A percentile compares a stretch with the other conserved stretches of the same genome.
phyloP scores from a whole-genome alignment of 1,140 invertebrate genomes.

The Drosophila kurseongensis region DNA sequence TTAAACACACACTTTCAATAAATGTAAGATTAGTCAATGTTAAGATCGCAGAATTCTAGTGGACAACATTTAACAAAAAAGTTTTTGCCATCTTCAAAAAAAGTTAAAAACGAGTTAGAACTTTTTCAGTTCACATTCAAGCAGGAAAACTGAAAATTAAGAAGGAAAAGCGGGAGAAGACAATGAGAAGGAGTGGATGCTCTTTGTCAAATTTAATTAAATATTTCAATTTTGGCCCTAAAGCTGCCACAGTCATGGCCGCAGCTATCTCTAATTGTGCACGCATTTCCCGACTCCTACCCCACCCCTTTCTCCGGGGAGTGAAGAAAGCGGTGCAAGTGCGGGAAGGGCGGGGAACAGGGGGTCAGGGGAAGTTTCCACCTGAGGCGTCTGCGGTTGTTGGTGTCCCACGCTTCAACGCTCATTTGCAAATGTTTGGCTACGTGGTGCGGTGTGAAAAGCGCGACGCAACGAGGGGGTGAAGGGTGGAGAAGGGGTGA shows the following conservation, averaged over 20 bases:
- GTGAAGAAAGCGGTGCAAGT: background rate
- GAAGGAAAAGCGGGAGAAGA: background rate
- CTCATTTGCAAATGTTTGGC: constrained; percentile 77
- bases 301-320: constrained; percentile 1
- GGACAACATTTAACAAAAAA: no score
- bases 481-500: background rate
- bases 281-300: constrained; percentile 29
- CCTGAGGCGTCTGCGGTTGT: constrained; percentile 52
- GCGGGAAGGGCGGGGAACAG: background rate
- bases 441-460: constrained; percentile 61
- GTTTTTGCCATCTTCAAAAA: no score
- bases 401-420: constrained; percentile 61
- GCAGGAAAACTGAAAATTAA: constrained; percentile 1
- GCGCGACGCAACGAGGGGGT: constrained; percentile 9
- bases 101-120: background rate
- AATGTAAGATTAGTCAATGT: background rate
- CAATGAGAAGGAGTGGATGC: constrained; percentile 4
- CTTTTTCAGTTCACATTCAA: background rate
- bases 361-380: constrained; percentile 16
- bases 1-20: background rate
- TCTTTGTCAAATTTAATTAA: constrained; percentile 64
- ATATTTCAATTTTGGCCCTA: constrained; percentile 60
- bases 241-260: constrained; percentile 21
- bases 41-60: no score
- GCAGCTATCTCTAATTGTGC: constrained; percentile 65